Evolutionary conservation across 2,113 vertebrate species (phyloP).

Genomic region (Calcarius ornatus): DNA sequence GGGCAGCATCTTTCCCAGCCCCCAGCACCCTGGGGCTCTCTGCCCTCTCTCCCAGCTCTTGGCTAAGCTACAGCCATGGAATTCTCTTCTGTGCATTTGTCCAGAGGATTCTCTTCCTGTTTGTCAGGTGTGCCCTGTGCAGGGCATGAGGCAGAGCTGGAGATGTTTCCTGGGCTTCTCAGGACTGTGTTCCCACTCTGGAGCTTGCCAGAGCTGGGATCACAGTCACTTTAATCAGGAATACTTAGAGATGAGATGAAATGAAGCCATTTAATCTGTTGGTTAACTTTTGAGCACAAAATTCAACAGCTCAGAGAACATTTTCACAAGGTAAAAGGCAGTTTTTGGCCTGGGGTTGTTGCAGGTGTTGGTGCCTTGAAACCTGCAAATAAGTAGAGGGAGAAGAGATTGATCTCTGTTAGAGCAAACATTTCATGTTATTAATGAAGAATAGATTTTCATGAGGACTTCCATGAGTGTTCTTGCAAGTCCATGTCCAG

Average conservation of each 20-base stretch:
- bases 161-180: not conserved
- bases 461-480: not conserved
- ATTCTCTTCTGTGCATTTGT: not conserved
- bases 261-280: not conserved
- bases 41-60: not conserved
- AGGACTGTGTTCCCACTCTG: not conserved
- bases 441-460: not conserved
- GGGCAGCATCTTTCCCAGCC: not conserved
- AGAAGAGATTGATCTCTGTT: not conserved
- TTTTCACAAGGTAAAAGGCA: not conserved
- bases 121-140: not conserved
- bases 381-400: not conserved
- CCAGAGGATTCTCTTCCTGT: not conserved
- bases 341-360: not conserved
- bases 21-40: not conserved
- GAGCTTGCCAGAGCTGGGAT: not conserved
- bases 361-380: not conserved
- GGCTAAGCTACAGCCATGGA: not conserved
- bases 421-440: not conserved
- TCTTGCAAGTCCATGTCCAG: not conserved
- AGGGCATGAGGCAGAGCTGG: not conserved
- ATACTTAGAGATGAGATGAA: not conserved
- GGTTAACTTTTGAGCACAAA: not conserved
- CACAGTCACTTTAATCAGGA: not conserved
- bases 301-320: not conserved